phyloP scores from a whole-genome alignment of 2,113 vertebrate genomes.

The Sterrhoptilus dennistouni region DNA sequence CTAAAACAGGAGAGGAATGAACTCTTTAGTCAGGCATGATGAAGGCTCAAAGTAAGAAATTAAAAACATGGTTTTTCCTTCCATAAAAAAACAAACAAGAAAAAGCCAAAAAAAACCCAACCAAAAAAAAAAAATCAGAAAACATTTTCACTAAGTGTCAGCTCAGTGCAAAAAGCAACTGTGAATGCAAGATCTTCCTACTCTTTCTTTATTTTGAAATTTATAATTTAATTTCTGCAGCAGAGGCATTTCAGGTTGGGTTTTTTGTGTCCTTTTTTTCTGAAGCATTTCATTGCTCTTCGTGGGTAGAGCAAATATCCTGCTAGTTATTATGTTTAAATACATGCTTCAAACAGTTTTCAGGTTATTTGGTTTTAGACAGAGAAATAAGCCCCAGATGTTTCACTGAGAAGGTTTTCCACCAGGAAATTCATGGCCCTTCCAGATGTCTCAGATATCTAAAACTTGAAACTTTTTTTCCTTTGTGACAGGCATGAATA shows the following conservation, averaged over 20 bases:
- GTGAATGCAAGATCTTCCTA: not conserved
- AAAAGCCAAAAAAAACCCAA: no score
- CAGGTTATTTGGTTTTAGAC: not conserved
- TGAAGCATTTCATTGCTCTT: not conserved
- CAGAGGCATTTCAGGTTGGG: not conserved
- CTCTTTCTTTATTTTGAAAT: not conserved
- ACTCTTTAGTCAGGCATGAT: not conserved
- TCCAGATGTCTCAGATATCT: not conserved
- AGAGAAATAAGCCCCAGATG: slow-evolving; percentile 58
- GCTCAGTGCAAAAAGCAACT: not conserved
- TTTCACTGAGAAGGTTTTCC: not conserved
- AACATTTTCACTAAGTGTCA: not conserved
- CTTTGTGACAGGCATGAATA: not conserved
- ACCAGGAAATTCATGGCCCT: not conserved
- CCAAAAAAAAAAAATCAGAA: not conserved
- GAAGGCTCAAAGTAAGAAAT: not conserved
- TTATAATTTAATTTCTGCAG: not conserved
- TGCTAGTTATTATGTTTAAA: not conserved
- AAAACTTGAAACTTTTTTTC: not conserved
- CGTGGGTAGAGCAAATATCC: not conserved
- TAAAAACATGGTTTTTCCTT: not conserved
- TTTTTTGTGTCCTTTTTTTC: not conserved
- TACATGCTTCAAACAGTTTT: slow-evolving; percentile 4
- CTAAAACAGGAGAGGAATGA: not conserved
- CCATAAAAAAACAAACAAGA: not conserved